phyloP scores from a whole-genome alignment of 2,797 vertebrate species.

The Gallinago solitaria region DNA sequence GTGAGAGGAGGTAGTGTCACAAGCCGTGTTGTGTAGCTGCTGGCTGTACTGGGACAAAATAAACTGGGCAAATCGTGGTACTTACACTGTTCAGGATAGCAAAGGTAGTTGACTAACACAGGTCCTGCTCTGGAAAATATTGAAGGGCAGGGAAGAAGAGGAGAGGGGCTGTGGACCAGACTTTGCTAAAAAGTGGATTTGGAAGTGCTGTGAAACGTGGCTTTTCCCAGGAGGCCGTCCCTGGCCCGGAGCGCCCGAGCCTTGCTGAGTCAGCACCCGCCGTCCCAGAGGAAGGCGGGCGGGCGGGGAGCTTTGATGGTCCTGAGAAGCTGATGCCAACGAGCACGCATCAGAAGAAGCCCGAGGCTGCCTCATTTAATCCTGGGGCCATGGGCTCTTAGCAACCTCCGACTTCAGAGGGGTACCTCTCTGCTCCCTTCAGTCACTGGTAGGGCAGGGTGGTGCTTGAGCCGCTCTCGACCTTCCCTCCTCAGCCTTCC shows the following conservation, averaged over 20 bases:
- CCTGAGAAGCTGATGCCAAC: not conserved
- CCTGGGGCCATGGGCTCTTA: not conserved
- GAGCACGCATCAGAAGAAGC: not conserved
- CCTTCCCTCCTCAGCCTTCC: not conserved
- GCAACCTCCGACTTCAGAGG: not conserved
- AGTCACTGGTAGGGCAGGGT: not conserved
- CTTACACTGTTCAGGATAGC: not conserved
- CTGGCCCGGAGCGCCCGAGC: accelerated
- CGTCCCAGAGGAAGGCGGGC: accelerated
- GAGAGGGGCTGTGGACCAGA: not conserved
- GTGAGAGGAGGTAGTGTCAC: not conserved
- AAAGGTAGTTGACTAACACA: not conserved
- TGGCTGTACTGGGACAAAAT: not conserved
- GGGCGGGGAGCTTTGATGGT: not conserved
- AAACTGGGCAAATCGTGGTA: not conserved
- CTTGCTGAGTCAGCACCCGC: not conserved
- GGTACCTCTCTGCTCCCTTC: not conserved
- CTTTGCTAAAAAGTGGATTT: not conserved
- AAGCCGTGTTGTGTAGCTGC: accelerated
- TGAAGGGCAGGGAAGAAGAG: not conserved
- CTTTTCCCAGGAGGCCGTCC: not conserved
- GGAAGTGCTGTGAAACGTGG: accelerated
- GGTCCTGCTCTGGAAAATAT: not conserved
- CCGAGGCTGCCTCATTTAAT: not conserved
- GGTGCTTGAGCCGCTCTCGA: not conserved